Conservation (phyloP, 2,113 vertebrate species). For the Laticauda laticaudata region DNA sequence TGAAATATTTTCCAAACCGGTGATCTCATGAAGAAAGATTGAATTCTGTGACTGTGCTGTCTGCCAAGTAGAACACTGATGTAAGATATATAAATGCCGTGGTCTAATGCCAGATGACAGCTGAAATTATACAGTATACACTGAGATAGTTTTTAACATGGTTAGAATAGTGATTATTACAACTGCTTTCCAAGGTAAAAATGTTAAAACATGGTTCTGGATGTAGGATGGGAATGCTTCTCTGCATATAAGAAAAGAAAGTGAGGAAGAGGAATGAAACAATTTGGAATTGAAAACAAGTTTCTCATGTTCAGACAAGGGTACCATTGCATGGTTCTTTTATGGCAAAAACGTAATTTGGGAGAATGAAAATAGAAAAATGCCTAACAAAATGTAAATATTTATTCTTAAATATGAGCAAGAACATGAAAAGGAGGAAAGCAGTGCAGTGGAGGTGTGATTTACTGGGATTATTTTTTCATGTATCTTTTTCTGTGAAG, state of each 20-base stretch:
- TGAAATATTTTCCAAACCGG: background rate
- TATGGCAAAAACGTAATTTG: background rate
- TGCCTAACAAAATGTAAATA: background rate
- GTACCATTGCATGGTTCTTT: background rate
- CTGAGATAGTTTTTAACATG: background rate
- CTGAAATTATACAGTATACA: background rate
- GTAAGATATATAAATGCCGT: background rate
- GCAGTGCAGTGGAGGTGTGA: background rate
- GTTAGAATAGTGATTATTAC: background rate
- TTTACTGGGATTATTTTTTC: background rate
- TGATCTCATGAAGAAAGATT: background rate
- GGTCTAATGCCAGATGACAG: background rate
- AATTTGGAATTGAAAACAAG: background rate
- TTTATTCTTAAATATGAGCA: background rate
- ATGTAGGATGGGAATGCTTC: background rate
- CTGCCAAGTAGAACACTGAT: conserved; percentile 10
- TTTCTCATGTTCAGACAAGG: background rate
- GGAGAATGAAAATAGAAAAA: background rate
- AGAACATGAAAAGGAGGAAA: background rate
- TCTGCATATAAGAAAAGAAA: background rate
- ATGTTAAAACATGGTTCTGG: background rate
- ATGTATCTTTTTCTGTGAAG: background rate
- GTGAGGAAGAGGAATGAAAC: too few relatives aligned
- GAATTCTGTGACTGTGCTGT: background rate
- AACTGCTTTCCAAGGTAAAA: background rate